Evolutionary conservation across 2,888 invertebrate genomes (phyloP).

Genomic region (Corbicula japonica): DNA sequence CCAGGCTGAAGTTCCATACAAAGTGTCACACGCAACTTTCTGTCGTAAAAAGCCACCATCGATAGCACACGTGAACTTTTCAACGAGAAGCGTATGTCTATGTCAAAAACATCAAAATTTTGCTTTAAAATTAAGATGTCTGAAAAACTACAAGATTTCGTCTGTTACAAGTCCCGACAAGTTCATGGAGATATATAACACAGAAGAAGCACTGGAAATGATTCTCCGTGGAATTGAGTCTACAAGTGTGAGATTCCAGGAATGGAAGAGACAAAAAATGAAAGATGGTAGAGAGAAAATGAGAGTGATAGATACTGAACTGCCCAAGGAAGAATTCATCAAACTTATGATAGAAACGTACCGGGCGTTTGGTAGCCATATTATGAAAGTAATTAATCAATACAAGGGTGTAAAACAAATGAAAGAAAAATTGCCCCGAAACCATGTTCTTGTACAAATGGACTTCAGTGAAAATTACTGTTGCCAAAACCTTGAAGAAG

Average conservation of each 20-base stretch:
- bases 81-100: constrained; percentile 38
- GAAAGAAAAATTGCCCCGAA: constrained; percentile 43
- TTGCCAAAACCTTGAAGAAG: constrained; percentile 47
- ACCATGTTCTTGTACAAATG: constrained; percentile 29
- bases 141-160: constrained; percentile 21
- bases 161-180: constrained; percentile 49
- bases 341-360: constrained; percentile 83
- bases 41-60: constrained; percentile 30
- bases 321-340: constrained; percentile 71
- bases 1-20: constrained; percentile 27
- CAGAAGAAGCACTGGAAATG: constrained; percentile 10
- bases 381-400: constrained; percentile 28
- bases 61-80: constrained; percentile 41
- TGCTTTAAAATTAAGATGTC: constrained; percentile 35
- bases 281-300: constrained; percentile 56
- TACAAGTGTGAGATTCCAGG: constrained; percentile 39
- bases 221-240: constrained; percentile 14
- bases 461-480: constrained; percentile 52
- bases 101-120: constrained; percentile 54
- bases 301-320: constrained; percentile 41
- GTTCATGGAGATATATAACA: constrained; percentile 32
- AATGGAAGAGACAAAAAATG: constrained; percentile 53
- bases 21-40: constrained; percentile 40
- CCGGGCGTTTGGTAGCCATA: constrained; percentile 55
- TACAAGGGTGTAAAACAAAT: constrained; percentile 23